Evolutionary conservation across 64 coral and sea anemone species (phyloP).

Genomic region (Montipora capricornis): DNA sequence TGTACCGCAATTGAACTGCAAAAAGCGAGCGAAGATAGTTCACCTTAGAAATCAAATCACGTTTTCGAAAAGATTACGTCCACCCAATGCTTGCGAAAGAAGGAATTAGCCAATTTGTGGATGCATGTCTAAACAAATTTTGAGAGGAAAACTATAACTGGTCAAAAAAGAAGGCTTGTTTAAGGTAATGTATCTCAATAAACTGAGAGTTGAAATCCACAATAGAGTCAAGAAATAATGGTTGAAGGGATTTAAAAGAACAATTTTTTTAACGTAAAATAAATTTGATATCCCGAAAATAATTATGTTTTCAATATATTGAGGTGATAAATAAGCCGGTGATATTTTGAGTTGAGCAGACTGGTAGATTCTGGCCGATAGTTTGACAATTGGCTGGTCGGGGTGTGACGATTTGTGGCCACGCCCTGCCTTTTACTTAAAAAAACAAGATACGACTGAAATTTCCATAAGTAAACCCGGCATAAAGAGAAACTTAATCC

Average conservation of each 20-base stretch:
- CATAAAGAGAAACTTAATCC: too few relatives aligned
- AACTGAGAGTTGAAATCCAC: not conserved
- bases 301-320: not conserved
- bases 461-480: not conserved
- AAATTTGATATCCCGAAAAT: not conserved
- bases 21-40: too few relatives aligned
- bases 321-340: not conserved
- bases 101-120: too few relatives aligned
- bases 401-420: not conserved
- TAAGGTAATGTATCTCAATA: too few relatives aligned
- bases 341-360: not conserved
- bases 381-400: constrained; percentile 3
- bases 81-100: too few relatives aligned
- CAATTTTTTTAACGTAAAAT: not conserved
- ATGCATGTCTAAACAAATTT: too few relatives aligned
- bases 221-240: not conserved
- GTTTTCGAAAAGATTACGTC: too few relatives aligned
- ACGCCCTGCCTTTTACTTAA: not conserved
- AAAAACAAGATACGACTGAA: not conserved
- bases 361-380: not conserved
- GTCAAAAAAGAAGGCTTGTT: too few relatives aligned
- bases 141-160: too few relatives aligned
- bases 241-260: not conserved
- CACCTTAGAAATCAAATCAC: too few relatives aligned
- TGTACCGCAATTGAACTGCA: too few relatives aligned